Evolutionary conservation across 1,140 invertebrate species (phyloP), one percentile per base, ranked within the genome.

Genomic region (Trichoplusia ni): DNA sequence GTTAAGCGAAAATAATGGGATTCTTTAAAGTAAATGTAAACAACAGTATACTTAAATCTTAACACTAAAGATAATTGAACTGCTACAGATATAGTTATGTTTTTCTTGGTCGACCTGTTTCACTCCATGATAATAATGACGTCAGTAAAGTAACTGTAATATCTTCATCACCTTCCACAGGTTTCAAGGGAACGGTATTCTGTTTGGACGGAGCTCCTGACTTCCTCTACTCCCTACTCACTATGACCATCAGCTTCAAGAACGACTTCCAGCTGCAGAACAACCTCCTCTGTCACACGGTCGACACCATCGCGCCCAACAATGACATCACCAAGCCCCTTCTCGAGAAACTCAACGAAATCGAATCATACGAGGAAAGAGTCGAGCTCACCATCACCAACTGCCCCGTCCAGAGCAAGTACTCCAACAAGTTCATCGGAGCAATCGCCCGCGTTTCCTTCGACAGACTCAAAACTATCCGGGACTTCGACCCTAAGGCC

Each of bases 121-220:
- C n/a, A n/a, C n/a, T n/a, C n/a, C n/a, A n/a, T n/a, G n/a, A n/a
- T n/a, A n/a, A n/a, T n/a, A n/a, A n/a, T n/a, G n/a, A n/a, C n/a
- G n/a, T n/a, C n/a, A n/a, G n/a, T n/a, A n/a, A n/a, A n/a, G n/a
- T n/a, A n/a, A n/a, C 33, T 7, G 4, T 4, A 47, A 70, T 1
- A 35, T 2, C 5, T 9, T 8, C 25, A 1, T 60, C 19, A n/a
- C 63, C 4, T 53, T 71, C 8, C 63, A 7, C 74, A 90, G 90
- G 90, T 70, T 81, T 88, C 64, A 93, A 54, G 18, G 93, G 93
- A 0, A 86, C 86, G 40, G 47, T 94, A 4, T 89, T 93, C 73
- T 86, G 91, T 6, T 80, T 94, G 4, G 93, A 94, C 77, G 92
- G 93, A 11, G 83, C 92, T 3, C 93, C 93, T 0, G 90, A 92